phyloP scores from a whole-genome alignment of 2,113 vertebrate genomes.

The Apus apus region DNA sequence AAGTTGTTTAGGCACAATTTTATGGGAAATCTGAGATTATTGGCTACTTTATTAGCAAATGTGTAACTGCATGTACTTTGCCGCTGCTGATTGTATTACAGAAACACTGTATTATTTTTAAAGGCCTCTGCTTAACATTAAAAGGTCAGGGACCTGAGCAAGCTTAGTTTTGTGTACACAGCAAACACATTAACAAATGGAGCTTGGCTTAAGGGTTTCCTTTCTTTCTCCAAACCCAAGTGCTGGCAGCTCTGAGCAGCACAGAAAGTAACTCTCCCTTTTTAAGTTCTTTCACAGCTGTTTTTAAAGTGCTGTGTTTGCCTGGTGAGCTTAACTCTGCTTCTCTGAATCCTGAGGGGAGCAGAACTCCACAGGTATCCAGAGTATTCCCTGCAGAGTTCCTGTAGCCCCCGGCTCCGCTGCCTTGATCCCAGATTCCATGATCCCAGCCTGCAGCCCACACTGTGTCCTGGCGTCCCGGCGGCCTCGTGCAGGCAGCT shows the following conservation, averaged over 20 bases:
- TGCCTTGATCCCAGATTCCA: background rate
- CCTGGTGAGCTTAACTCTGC: background rate
- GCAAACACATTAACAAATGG: slow-evolving; percentile 49
- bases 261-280: background rate
- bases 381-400: background rate
- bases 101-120: background rate
- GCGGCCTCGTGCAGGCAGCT: rapidly evolving
- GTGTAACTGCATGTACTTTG: rapidly evolving
- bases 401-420: background rate
- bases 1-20: background rate
- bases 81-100: background rate
- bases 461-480: background rate
- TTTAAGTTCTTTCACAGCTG: background rate
- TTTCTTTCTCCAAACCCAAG: background rate
- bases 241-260: background rate
- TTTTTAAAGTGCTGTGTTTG: background rate
- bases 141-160: slow-evolving; percentile 51
- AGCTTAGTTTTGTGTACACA: slow-evolving; percentile 30
- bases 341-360: background rate
- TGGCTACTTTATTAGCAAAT: background rate
- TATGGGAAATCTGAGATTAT: background rate
- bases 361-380: rapidly evolving
- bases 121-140: background rate
- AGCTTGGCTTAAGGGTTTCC: slow-evolving; percentile 21
- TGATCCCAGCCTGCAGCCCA: no score